Evolutionary conservation across 2,797 vertebrate species (phyloP).

Genomic region (Tauraco hartlaubi): DNA sequence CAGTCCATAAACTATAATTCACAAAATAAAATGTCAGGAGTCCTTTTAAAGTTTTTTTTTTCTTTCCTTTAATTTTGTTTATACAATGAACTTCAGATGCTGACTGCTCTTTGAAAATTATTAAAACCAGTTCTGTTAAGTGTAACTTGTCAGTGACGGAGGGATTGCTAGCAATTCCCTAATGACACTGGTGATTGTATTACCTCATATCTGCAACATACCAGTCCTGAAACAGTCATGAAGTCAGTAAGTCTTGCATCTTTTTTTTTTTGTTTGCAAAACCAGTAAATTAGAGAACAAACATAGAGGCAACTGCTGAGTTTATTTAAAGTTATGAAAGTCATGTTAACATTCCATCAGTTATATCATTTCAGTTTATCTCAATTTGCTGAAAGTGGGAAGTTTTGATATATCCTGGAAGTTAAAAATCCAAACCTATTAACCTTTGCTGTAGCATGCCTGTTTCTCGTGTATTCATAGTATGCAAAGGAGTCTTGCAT

Average conservation of each 20-base stretch:
- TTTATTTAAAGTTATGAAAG: not conserved
- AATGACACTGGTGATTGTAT: not conserved
- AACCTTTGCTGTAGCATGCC: not conserved
- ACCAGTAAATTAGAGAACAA: not conserved
- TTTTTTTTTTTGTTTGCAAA: not conserved
- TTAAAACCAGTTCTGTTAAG: not conserved
- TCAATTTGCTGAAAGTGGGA: not conserved
- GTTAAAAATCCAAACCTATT: not conserved
- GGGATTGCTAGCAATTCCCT: not conserved
- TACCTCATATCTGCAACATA: not conserved
- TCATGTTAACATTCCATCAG: not conserved
- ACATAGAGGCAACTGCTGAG: not conserved
- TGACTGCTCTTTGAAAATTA: slow-evolving; percentile 1
- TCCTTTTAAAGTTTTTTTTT: not conserved
- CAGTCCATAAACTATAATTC: not conserved
- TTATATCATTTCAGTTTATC: not conserved
- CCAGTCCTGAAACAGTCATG: not conserved
- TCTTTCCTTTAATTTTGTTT: not conserved
- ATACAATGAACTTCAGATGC: not conserved
- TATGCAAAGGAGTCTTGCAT: not conserved
- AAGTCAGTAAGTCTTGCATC: not conserved
- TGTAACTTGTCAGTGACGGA: not conserved
- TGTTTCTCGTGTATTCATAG: not conserved
- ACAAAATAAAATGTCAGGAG: not conserved
- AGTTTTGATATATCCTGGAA: not conserved